phyloP scores from a whole-genome alignment of 1,140 invertebrate genomes.

The Lasaia peninsularis region DNA sequence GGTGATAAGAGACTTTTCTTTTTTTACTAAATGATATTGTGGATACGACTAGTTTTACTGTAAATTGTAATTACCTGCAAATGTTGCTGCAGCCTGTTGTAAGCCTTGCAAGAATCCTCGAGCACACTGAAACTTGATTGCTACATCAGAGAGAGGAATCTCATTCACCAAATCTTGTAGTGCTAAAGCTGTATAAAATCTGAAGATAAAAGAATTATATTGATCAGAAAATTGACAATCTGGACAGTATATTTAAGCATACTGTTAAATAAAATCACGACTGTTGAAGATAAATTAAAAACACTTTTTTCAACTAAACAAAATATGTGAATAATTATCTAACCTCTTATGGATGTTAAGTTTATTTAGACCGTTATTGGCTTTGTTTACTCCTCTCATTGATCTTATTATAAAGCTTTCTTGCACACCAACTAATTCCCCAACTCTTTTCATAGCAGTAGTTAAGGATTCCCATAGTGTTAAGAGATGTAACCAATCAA shows the following conservation, averaged over 20 bases:
- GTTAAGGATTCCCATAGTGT: constrained; percentile 90
- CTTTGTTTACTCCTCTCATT: constrained; percentile 83
- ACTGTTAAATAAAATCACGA: not conserved
- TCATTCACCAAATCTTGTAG: constrained; percentile 96
- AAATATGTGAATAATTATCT: not conserved
- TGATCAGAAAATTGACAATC: too few species aligned
- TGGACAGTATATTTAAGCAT: too few species aligned
- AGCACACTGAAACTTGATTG: constrained; percentile 89
- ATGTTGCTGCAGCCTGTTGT: constrained; percentile 96
- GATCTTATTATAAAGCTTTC: constrained; percentile 92
- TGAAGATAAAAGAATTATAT: constrained; percentile 27
- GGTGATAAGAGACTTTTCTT: too few species aligned
- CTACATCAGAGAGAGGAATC: constrained; percentile 87
- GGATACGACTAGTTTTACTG: too few species aligned
- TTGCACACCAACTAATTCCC: constrained; percentile 92
- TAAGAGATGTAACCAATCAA: constrained; percentile 94
- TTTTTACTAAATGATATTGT: too few species aligned
- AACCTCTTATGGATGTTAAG: constrained; percentile 77
- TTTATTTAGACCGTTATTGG: constrained; percentile 77
- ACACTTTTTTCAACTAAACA: not conserved
- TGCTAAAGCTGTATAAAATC: constrained; percentile 95
- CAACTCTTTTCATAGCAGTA: constrained; percentile 90
- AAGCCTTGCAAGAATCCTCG: constrained; percentile 94
- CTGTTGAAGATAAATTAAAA: not conserved
- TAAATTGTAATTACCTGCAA: constrained; percentile 86